Conservation (phyloP, 1,140 invertebrate genomes). For the Penaeus japonicus region DNA sequence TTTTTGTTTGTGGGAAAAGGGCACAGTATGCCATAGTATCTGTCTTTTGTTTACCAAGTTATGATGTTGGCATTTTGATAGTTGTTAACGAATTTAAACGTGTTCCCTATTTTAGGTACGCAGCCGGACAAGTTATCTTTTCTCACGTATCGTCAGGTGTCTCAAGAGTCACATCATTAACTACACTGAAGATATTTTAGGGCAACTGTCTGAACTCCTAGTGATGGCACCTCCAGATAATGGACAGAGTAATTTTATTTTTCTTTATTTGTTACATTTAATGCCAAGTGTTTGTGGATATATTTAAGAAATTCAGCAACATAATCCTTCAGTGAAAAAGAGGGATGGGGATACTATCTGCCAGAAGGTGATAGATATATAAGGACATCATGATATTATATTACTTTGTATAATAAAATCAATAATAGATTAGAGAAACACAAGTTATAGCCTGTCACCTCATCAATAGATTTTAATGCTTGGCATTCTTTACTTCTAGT, state of each 20-base stretch:
- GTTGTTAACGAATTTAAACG: background rate
- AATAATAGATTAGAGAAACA: no score
- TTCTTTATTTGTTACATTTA: background rate
- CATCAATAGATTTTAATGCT: background rate
- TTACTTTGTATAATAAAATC: no score
- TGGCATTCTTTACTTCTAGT: background rate
- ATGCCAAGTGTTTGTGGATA: background rate
- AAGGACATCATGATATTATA: no score
- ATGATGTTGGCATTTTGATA: background rate
- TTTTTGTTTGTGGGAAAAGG: no score
- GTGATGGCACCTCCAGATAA: conserved; percentile 65
- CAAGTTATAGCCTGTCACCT: background rate
- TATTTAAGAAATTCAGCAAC: no score
- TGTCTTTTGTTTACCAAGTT: no score
- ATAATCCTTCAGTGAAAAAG: no score
- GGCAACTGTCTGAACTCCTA: conserved; percentile 66
- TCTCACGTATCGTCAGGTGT: conserved; percentile 69
- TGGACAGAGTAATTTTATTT: conserved; percentile 59
- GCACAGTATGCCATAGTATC: no score
- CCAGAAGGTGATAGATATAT: no score
- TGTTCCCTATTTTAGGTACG: conserved; percentile 61
- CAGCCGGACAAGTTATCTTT: conserved; percentile 68
- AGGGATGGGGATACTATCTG: background rate
- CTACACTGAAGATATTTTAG: conserved; percentile 69
- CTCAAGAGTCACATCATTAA: conserved; percentile 65